Evolutionary conservation across 2,797 vertebrate species (phyloP).

Genomic region (Amphiprion clarkii): DNA sequence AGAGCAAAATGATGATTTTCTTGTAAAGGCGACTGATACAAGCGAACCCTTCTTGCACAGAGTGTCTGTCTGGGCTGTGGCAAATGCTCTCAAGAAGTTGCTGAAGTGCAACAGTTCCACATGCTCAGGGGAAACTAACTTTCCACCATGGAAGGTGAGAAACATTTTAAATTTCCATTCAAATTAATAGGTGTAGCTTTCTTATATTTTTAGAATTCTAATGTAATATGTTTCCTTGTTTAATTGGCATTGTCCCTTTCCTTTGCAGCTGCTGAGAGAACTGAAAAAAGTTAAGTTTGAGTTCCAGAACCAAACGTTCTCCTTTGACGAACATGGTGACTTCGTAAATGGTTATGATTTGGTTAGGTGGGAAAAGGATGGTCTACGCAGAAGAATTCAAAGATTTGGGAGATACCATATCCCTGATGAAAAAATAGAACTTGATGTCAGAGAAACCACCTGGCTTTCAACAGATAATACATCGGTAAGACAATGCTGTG

Average conservation of each 20-base stretch:
- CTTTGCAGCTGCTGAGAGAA: slow-evolving; percentile 75
- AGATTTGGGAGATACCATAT: slow-evolving; percentile 68
- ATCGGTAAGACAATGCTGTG: slow-evolving; percentile 40
- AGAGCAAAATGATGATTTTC: slow-evolving; percentile 69
- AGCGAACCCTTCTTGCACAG: slow-evolving; percentile 26
- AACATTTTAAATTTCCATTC: not conserved
- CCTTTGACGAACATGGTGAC: slow-evolving; percentile 72
- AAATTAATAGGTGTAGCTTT: not conserved
- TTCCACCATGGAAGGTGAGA: slow-evolving; percentile 78
- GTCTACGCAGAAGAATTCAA: slow-evolving; percentile 30
- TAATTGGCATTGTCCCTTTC: not conserved
- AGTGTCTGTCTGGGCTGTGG: slow-evolving; percentile 71
- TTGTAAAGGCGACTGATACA: slow-evolving; percentile 44
- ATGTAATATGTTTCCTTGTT: not conserved
- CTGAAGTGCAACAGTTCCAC: slow-evolving; percentile 69
- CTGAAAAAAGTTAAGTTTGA: slow-evolving; percentile 65
- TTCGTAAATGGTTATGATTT: slow-evolving; percentile 76
- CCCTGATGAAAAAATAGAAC: not conserved
- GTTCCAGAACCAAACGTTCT: slow-evolving; percentile 40
- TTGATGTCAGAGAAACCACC: not conserved
- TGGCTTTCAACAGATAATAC: slow-evolving; percentile 51
- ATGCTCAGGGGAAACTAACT: slow-evolving; percentile 67
- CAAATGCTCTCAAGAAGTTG: slow-evolving; percentile 68
- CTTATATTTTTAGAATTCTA: not conserved
- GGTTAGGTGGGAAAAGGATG: slow-evolving; percentile 66